These are phyloP conservation scores for Tryphoninae sp. DNA, from an alignment of 2,888 invertebrate genomes.

Conservation along the genomic window DNA sequence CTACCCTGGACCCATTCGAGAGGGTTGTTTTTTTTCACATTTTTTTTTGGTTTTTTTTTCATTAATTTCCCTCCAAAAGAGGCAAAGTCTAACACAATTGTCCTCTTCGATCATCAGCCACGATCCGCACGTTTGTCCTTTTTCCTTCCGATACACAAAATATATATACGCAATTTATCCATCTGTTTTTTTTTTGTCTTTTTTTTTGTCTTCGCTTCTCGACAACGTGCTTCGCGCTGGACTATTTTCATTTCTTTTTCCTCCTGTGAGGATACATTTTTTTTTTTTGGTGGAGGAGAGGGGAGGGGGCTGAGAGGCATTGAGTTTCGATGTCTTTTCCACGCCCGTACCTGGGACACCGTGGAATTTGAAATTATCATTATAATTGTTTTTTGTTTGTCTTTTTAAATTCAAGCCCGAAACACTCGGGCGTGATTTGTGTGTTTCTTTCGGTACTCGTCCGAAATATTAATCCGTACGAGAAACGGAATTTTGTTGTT, in stretches of 20 bases:
- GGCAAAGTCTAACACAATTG: constrained; percentile 1
- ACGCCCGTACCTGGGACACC: constrained; percentile 23
- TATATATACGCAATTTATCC: constrained; percentile 54
- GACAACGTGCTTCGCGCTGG: constrained; percentile 33
- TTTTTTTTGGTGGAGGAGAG: background rate
- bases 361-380: constrained; percentile 14
- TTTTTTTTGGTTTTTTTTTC: constrained; percentile 11
- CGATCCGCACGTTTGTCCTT: constrained; percentile 28
- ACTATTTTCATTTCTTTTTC: background rate
- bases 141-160: constrained; percentile 52
- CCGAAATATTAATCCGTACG: constrained; percentile 34
- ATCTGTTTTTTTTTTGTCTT: constrained; percentile 10
- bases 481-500: constrained; percentile 25
- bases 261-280: constrained; percentile 11
- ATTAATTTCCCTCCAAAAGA: constrained; percentile 7
- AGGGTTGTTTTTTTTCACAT: constrained; percentile 4
- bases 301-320: constrained; percentile 31
- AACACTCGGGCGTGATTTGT: constrained; percentile 40
- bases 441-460: constrained; percentile 21
- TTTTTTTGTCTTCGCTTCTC: constrained; percentile 31
- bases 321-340: constrained; percentile 54
- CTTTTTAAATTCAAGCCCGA: constrained; percentile 15
- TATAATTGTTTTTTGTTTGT: background rate
- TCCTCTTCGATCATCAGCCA: constrained; percentile 16
- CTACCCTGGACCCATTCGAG: constrained; percentile 55